Evolutionary conservation across 2,888 invertebrate species (phyloP), one percentile per base, ranked within the genome.

Genomic region (Drosophila neotestacea): DNA sequence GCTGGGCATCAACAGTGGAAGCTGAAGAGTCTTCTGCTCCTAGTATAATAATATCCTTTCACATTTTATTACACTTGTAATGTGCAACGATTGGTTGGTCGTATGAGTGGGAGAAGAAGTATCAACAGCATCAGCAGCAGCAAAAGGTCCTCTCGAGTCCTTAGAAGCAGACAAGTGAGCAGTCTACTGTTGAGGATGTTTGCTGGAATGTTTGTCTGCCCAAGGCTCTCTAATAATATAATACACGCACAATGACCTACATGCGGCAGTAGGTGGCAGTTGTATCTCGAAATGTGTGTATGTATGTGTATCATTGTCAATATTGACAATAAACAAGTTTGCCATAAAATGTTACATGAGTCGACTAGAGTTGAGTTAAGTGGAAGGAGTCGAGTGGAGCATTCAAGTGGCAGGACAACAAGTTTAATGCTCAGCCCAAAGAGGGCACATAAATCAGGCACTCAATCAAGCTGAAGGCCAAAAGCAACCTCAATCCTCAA

Each of bases 291-390:
- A 30, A 56, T 65, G 63, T 58, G 36, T 54, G 63, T 41, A 44
- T 50, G 54, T 50, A 47, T 60, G 51, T 56, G 70, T 75, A 73
- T 79, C 87, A 79, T 81, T 85, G 85, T 88, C 88, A 85, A 88
- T 88, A 85, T 85, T 88, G 85, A 85, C 88, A 88, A 76, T 84
- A 85, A 88, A 88, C 87, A 88, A 85, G 87, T 86, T 84, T 81
- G 88, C 85, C 70, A 81, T 79, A 86, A 86, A 85, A 86, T 60
- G 73, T 76, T 77, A 88, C 80, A 79, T 52, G 71, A 73, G 73
- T 44, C 61, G 58, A 60, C 38, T 27, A 22, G 56, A 48, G 65
- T 54, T 48, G 70, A 70, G 69, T 44, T 54, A 55, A 63, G 41
- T 13, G 2, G 54, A 46, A 65, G 47, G 52, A 59, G 60, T 44